phyloP scores from a whole-genome alignment of 2,888 invertebrate genomes.

The Chrysolina oricalcia region DNA sequence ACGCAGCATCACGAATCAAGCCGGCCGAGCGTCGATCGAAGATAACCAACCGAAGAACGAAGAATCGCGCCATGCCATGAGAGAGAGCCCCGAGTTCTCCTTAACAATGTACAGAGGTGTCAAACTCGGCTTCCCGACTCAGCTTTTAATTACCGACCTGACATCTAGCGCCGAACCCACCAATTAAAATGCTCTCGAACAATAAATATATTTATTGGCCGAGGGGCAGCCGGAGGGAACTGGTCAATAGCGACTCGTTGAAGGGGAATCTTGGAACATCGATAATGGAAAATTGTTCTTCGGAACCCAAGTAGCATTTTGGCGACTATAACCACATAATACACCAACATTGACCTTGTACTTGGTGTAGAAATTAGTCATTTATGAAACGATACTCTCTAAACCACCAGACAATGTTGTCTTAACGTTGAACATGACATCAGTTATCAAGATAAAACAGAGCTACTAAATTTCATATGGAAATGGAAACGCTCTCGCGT shows the following conservation, averaged over 20 bases:
- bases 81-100: conserved; percentile 36
- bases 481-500: too few species aligned
- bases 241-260: neutral
- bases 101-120: conserved; percentile 72
- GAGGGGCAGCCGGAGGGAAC: conserved; percentile 5
- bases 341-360: too few species aligned
- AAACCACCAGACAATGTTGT: too few species aligned
- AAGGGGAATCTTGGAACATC: neutral
- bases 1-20: conserved; percentile 67
- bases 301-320: too few species aligned
- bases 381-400: too few species aligned
- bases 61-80: conserved; percentile 53
- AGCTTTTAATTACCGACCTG: conserved; percentile 71
- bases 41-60: conserved; percentile 63
- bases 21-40: conserved; percentile 60
- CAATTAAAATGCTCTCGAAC: conserved; percentile 69
- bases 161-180: conserved; percentile 70
- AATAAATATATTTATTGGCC: conserved; percentile 67
- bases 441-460: too few species aligned
- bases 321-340: too few species aligned
- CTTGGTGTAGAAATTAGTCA: too few species aligned
- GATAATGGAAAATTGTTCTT: neutral
- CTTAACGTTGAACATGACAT: too few species aligned
- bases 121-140: conserved; percentile 70
- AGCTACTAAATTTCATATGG: too few species aligned